Base-by-base conservation (phyloP, 2,888 invertebrate genomes). In the Macrophya alboannulata region DNA sequence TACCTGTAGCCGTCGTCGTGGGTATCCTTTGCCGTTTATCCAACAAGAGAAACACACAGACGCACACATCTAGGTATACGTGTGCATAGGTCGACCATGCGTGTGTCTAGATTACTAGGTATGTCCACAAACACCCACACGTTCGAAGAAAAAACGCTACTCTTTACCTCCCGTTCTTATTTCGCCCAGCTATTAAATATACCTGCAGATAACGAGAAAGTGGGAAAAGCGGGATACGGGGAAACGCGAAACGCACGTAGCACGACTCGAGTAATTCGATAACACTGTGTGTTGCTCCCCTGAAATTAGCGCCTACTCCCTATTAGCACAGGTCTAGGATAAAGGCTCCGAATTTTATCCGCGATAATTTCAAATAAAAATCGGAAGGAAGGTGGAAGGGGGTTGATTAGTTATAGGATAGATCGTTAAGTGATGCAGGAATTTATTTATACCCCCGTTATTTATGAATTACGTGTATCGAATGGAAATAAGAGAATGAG, bases 251-350 rank as follows among this genome's bases (percentile, higher is more conserved):
- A 12, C 37, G 31, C 68, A 43, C 15, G 43, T 43, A 43, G n/a
- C 45, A 10, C n/a, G n/a, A 72, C 72, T 72, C 45, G 43, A 21
- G 72, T n/a, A 72, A 72, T 72, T 72, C 45, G 45, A 72, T 43
- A 43, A 72, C 72, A 4, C 10, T n/a, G 25, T 68, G 21, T 40
- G n/a, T 17, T 45, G 9, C n/a, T 40, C 45, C 72, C 21, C n/a
- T n/a, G 72, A 45, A 72, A 72, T 72, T 72, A 43, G 21, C 43
- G 8, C 9, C 21, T 8, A n/a, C n/a, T 3, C 10, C 72, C 45
- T 37, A 68, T 68, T 17, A 62, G 62, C 25, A 12, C 62, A 4
- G 62, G 25, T 21, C 4, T 25, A 10, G 62, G 21, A 25, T 62
- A 4, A 9, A 25, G 62, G 62, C 21, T 4, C 62, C 1, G 62